phyloP scores from a whole-genome alignment of 2,113 vertebrate genomes.

The Machaerirhynchus nigripectus region DNA sequence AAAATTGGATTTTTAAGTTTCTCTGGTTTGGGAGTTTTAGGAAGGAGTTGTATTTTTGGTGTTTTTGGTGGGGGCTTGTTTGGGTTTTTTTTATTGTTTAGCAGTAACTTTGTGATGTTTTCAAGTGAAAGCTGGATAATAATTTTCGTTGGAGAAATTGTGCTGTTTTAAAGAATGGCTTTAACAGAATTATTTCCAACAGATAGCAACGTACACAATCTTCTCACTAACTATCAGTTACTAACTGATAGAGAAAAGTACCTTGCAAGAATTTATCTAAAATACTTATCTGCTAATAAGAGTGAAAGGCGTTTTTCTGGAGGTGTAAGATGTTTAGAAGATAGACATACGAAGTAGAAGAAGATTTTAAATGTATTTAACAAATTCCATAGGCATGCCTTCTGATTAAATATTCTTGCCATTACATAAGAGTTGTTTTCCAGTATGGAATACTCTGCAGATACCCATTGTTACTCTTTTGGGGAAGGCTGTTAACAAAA shows the following conservation, averaged over 20 bases:
- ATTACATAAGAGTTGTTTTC: neutral
- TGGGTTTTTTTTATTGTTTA: neutral
- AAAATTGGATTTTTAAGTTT: neutral
- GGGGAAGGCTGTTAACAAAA: slow-evolving; percentile 53
- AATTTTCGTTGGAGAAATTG: neutral
- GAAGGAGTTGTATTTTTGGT: neutral
- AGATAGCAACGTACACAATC: neutral
- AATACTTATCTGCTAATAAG: neutral
- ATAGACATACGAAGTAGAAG: neutral
- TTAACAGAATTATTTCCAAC: neutral
- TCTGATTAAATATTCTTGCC: neutral
- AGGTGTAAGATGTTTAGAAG: neutral
- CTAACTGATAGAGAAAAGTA: neutral
- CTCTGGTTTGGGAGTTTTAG: neutral
- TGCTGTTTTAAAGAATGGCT: neutral
- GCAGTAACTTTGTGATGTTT: neutral
- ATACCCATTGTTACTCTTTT: slow-evolving; percentile 32
- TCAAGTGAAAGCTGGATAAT: neutral
- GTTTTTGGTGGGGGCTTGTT: neutral
- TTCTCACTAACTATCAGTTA: no score
- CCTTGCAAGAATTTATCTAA: neutral
- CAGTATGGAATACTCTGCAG: neutral
- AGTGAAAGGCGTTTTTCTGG: neutral
- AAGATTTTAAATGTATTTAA: neutral
- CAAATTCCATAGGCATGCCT: neutral